phyloP scores from a whole-genome alignment of 2,888 invertebrate species.

The Meliscaeva auricollis region DNA sequence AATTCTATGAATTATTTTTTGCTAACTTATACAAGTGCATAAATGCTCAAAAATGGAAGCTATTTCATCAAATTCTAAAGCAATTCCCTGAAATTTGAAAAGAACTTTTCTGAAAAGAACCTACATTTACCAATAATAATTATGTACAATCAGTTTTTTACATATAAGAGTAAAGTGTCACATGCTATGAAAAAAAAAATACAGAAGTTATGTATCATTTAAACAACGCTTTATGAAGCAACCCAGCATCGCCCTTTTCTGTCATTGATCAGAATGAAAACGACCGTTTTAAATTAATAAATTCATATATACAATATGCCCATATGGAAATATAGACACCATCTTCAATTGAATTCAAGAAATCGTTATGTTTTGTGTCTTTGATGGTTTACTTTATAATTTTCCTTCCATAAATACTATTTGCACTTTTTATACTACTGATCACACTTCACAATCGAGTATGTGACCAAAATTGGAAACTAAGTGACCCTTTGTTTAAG shows the following conservation, averaged over 20 bases:
- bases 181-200: background rate
- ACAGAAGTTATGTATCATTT: background rate
- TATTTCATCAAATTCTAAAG: too few relatives aligned
- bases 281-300: slow-evolving; percentile 56
- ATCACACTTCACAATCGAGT: background rate
- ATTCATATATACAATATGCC: background rate
- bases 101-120: too few relatives aligned
- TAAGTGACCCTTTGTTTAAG: too few relatives aligned
- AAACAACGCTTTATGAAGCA: background rate
- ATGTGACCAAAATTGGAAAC: too few relatives aligned
- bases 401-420: slow-evolving; percentile 14
- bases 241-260: background rate
- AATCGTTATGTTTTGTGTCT: slow-evolving; percentile 7
- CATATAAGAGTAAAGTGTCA: too few relatives aligned
- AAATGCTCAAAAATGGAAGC: too few relatives aligned
- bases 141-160: too few relatives aligned
- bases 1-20: too few relatives aligned
- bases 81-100: too few relatives aligned
- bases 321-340: background rate
- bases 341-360: slow-evolving; percentile 17
- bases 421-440: background rate
- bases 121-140: too few relatives aligned
- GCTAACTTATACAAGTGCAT: too few relatives aligned
- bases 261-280: slow-evolving; percentile 35
- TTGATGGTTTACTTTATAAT: slow-evolving; percentile 29